Conservation (phyloP, 2,113 vertebrate species). For the Heteronetta atricapilla region DNA sequence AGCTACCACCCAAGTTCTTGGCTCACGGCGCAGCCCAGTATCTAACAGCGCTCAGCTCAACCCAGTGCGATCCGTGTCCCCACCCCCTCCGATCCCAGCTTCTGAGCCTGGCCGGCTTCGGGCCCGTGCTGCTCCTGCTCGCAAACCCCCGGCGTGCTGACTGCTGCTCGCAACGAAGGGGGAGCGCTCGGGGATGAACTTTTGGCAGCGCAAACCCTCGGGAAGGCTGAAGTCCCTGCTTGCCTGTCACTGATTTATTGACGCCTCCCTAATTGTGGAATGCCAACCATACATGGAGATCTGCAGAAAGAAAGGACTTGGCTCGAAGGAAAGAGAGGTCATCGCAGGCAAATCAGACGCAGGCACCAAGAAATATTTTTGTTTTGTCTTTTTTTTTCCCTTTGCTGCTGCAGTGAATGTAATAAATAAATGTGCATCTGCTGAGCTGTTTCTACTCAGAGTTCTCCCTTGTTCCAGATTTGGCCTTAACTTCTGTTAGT, state of each 20-base stretch:
- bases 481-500: constrained; percentile 34
- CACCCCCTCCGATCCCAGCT: background rate
- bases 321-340: constrained; percentile 54
- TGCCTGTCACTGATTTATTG: constrained; percentile 45
- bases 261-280: constrained; percentile 52
- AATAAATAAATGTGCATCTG: constrained; percentile 49
- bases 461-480: constrained; percentile 61
- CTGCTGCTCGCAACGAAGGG: constrained; percentile 29
- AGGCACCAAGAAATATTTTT: constrained; percentile 26
- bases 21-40: background rate
- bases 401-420: constrained; percentile 43
- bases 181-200: constrained; percentile 39
- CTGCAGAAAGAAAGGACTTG: constrained; percentile 51
- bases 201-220: background rate
- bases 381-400: background rate
- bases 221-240: background rate
- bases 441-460: constrained; percentile 22
- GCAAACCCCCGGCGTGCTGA: background rate
- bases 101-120: background rate
- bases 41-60: background rate
- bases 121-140: background rate
- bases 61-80: background rate
- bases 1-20: constrained; percentile 65
- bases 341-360: constrained; percentile 55
- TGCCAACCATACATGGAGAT: constrained; percentile 54